phyloP scores from a whole-genome alignment of 2,888 invertebrate genomes.

The Epinotia demarniana region DNA sequence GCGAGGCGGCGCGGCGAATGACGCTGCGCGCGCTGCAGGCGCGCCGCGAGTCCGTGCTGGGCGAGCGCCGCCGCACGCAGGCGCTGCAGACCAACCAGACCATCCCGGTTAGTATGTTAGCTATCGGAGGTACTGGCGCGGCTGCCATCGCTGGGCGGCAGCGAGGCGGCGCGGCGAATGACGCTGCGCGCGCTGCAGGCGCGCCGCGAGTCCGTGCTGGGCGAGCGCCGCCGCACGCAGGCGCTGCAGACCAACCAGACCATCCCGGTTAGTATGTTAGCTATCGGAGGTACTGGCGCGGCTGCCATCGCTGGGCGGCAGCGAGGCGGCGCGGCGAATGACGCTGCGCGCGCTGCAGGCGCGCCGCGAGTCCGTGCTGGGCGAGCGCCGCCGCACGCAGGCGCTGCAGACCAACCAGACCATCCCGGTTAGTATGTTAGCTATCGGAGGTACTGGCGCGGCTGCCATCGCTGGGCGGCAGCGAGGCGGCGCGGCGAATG shows the following conservation, averaged over 20 bases:
- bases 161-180: slow-evolving; percentile 86
- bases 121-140: neutral
- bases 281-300: neutral
- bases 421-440: neutral
- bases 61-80: slow-evolving; percentile 88
- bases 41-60: slow-evolving; percentile 91
- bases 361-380: slow-evolving; percentile 91
- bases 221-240: slow-evolving; percentile 88
- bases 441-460: too few relatives aligned
- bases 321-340: slow-evolving; percentile 86
- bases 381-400: slow-evolving; percentile 88
- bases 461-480: too few relatives aligned
- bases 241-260: slow-evolving; percentile 49
- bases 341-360: slow-evolving; percentile 93
- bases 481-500: too few relatives aligned
- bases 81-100: slow-evolving; percentile 49
- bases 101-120: slow-evolving; percentile 11
- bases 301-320: neutral
- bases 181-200: slow-evolving; percentile 93
- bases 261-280: slow-evolving; percentile 12
- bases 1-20: slow-evolving; percentile 87
- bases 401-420: slow-evolving; percentile 48
- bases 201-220: slow-evolving; percentile 91
- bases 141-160: neutral
- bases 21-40: slow-evolving; percentile 93